phyloP scores from a whole-genome alignment of 2,113 vertebrate species.

The Chionis minor region DNA sequence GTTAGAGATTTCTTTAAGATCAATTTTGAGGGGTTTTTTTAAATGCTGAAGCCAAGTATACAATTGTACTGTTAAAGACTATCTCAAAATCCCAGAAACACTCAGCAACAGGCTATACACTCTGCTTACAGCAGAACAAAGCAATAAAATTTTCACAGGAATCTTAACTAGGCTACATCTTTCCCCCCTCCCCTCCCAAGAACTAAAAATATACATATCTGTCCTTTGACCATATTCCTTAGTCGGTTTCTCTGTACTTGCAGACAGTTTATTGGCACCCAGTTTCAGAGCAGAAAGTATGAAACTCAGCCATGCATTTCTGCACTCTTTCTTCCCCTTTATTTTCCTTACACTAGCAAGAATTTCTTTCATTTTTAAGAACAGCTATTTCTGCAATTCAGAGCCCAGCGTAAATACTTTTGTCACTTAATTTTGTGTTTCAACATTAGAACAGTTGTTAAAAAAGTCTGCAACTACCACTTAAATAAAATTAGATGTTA shows the following conservation, averaged over 20 bases:
- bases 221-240: background rate
- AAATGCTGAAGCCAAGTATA: background rate
- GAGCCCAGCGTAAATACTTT: background rate
- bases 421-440: background rate
- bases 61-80: background rate
- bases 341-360: conserved; percentile 39
- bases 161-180: background rate
- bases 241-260: background rate
- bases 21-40: background rate
- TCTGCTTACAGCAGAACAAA: background rate
- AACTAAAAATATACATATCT: background rate
- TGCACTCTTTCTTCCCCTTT: conserved; percentile 35
- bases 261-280: background rate
- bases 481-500: background rate
- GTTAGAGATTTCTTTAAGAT: background rate
- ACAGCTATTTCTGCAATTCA: conserved; percentile 7
- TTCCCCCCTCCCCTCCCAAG: background rate
- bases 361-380: conserved; percentile 16
- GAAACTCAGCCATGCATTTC: background rate
- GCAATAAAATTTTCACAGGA: background rate
- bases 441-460: background rate
- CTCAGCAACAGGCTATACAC: background rate
- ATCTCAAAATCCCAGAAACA: background rate
- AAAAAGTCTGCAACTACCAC: background rate
- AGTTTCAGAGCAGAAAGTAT: background rate